These are phyloP conservation scores for Sylvia borin DNA, from an alignment of 2,797 vertebrate genomes.

Conservation along the genomic window DNA sequence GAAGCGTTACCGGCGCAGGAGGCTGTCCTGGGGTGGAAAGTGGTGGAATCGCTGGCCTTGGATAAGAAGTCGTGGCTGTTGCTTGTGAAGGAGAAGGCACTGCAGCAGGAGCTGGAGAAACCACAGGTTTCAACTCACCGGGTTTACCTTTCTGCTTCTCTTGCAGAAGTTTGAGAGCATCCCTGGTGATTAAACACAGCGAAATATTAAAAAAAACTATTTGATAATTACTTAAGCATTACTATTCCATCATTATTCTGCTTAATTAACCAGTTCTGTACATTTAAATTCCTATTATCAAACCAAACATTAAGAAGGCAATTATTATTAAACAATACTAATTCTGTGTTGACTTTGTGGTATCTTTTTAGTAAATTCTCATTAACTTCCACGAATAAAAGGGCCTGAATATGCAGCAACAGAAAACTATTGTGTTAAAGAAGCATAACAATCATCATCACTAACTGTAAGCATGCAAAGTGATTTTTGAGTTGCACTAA, in stretches of 20 bases:
- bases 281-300: not conserved
- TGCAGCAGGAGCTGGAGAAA: constrained; percentile 13
- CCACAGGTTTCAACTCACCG: constrained; percentile 39
- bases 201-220: not conserved
- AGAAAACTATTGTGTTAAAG: not conserved
- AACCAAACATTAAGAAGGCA: not conserved
- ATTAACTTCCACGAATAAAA: not conserved
- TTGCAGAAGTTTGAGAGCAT: constrained; percentile 88
- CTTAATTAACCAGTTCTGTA: not conserved
- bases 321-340: not conserved
- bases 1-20: constrained; percentile 78
- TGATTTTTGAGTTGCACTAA: not conserved
- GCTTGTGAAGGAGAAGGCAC: not conserved
- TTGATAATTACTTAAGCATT: not conserved
- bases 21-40: constrained; percentile 87
- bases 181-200: constrained; percentile 76
- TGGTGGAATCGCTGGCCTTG: constrained; percentile 84
- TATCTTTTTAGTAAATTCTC: not conserved
- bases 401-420: not conserved
- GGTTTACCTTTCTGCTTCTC: constrained; percentile 67
- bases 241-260: not conserved
- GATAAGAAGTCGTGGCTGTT: constrained; percentile 54
- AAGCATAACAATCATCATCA: not conserved
- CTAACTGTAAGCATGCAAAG: not conserved
- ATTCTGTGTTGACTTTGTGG: not conserved